Evolutionary conservation across 30 jellyfish, hydroid and myxozoan genomes (phyloP).

Genomic region (Turritopsis rubra): DNA sequence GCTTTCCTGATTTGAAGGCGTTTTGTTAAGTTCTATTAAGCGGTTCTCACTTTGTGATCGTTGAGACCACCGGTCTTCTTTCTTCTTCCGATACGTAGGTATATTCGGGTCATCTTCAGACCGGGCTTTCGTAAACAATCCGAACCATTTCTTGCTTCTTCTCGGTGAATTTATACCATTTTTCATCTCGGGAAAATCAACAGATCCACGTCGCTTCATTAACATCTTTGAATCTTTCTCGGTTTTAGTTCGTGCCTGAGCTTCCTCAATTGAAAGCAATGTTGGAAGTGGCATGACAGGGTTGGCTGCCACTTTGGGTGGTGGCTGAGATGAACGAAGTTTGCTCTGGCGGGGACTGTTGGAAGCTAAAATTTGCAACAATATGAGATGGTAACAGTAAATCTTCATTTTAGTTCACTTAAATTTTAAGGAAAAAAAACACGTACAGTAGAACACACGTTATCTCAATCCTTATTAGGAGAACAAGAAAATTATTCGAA

Average conservation of each 20-base stretch:
- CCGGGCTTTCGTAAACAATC: conserved; percentile 61
- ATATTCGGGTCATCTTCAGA: conserved; percentile 5
- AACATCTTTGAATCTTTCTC: background rate
- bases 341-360: conserved; percentile 50
- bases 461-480: no score
- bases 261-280: conserved; percentile 88
- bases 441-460: no score
- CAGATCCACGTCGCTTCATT: conserved; percentile 15
- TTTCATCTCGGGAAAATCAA: background rate
- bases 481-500: no score
- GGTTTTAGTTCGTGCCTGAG: conserved; percentile 62
- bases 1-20: conserved; percentile 1
- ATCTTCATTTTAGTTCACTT: no score
- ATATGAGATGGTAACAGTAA: no score
- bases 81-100: conserved; percentile 15
- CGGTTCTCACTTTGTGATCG: conserved; percentile 29
- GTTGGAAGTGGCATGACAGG: conserved; percentile 93
- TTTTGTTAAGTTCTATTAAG: conserved; percentile 14
- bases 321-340: conserved; percentile 42
- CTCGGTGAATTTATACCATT: conserved; percentile 15
- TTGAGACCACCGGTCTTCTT: background rate
- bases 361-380: conserved; percentile 35
- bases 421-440: no score
- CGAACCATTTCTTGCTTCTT: conserved; percentile 77
- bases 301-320: conserved; percentile 66